Percentiles rank a stretch among this genome's conserved stretches.
These are phyloP conservation scores for Paradoxurus hermaphroditus DNA, from an alignment of 2,113 vertebrate genomes.

Conservation along the genomic window DNA sequence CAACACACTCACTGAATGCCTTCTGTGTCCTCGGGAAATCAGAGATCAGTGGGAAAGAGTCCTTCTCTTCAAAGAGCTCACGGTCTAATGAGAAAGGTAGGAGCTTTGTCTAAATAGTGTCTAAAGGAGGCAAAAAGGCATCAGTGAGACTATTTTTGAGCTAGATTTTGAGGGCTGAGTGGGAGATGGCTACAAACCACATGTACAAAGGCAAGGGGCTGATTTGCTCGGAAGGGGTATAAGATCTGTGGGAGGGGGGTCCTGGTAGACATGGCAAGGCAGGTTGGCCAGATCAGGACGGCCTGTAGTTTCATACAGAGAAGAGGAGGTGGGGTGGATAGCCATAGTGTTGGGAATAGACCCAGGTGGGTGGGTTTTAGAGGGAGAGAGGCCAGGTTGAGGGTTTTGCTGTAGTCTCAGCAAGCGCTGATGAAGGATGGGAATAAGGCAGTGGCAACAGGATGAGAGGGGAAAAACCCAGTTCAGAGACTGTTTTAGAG, in stretches of 20 bases:
- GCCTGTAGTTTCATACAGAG: background rate
- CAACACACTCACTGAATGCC: background rate
- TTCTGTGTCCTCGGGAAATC: too few species aligned
- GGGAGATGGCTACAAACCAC: background rate
- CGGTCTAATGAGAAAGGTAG: background rate
- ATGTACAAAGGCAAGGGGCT: background rate
- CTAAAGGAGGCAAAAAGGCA: background rate
- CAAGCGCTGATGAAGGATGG: background rate
- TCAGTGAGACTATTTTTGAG: background rate
- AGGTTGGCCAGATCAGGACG: background rate
- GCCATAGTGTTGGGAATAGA: background rate
- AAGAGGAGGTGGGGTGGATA: background rate
- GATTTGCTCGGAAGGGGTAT: background rate
- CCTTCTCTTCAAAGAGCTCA: background rate
- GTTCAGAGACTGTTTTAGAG: background rate
- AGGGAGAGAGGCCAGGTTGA: background rate
- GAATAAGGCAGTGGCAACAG: background rate
- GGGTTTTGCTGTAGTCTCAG: background rate
- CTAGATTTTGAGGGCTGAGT: background rate
- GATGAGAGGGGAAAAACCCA: background rate
- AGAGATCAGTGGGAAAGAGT: background rate
- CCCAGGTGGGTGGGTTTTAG: background rate
- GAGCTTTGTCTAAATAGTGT: background rate
- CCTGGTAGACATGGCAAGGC: accelerated
- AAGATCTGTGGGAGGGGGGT: background rate